Base-by-base conservation (phyloP, 2,888 invertebrate species). In the Stenodema calcarata region DNA sequence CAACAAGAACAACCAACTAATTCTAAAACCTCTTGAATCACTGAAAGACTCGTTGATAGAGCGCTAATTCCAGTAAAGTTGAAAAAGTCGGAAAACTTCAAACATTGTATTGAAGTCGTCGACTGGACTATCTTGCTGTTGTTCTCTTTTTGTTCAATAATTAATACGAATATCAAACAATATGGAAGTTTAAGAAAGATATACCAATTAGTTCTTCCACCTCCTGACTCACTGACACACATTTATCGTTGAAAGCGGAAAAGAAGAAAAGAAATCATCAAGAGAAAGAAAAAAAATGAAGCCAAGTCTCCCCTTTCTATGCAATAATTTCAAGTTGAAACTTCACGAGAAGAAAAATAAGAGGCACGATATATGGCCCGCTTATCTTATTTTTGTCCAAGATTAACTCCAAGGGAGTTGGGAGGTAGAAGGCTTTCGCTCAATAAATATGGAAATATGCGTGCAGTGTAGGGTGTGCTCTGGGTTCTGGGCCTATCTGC, bases 391-490 rank as follows among this genome's bases (percentile, higher is more conserved):
- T 41, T 41, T 75, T 75, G 16, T n/a, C 35, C 73, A 75, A 41
- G 73, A 75, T 41, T 75, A 75, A 75, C 73, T 75, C 73, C 35
- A 9, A 75, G 73, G 35, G 11, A 0, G 35, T 2, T 16, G 28
- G 73, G 12, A 27, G 73, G 14, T 14, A 28, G 30, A 14, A 16
- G 12, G 16, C 35, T 30, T 41, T n/a, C 35, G 73, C 73, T 75
- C 73, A 75, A 75, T 75, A 75, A 75, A 75, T 75, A 75, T 75
- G 73, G 73, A 75, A 75, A 75, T 75, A 75, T 75, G 73, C 73
- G 73, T 35, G 30, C 73, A 75, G 14, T 41, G 30, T 41, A 14
- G 18, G 70, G 70, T 27, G 23, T 18, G 70, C 27, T 30, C 27
- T 18, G 70, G 30, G 18, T 27, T 16, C 30, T 30, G 27, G 30